These are phyloP conservation scores for Pegea sp. DNA, from an alignment of 23 tunicate species.

Conservation along the genomic window DNA sequence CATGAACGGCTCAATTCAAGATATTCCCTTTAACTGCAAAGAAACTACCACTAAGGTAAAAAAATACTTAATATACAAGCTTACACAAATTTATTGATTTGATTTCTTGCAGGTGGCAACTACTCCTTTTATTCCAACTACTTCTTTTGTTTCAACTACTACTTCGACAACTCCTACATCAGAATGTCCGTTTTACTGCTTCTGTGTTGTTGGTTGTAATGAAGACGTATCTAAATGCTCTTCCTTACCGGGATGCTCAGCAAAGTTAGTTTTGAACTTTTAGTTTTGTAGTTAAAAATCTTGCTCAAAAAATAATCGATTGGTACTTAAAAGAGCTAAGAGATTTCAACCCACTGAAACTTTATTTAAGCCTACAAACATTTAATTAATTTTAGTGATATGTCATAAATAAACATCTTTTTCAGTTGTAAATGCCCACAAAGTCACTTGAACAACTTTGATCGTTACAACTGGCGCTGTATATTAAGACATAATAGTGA, in stretches of 20 bases:
- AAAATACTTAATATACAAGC: no score
- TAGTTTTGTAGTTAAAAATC: background rate
- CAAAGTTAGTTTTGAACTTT: constrained; percentile 19
- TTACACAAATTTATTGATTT: no score
- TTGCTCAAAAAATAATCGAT: no score
- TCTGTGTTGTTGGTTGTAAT: constrained; percentile 53
- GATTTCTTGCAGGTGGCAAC: no score
- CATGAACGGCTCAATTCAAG: background rate
- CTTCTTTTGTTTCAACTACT: constrained; percentile 5
- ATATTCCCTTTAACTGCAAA: background rate
- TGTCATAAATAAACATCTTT: no score
- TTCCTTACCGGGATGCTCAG: constrained; percentile 35
- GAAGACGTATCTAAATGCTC: constrained; percentile 26
- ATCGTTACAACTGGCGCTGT: constrained; percentile 85
- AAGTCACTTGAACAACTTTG: constrained; percentile 21
- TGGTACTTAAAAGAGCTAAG: no score
- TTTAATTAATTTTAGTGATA: no score
- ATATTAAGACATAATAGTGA: constrained; percentile 7
- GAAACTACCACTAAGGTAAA: background rate
- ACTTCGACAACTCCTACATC: constrained; percentile 3
- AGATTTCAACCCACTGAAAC: no score
- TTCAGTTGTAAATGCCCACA: constrained; percentile 54
- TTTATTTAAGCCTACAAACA: no score
- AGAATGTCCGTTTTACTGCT: constrained; percentile 23
- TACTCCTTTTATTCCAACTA: constrained; percentile 6